A percentile compares a stretch with the other conserved stretches of the same genome.
Conservation (phyloP, 2,888 invertebrate genomes). For the Icerya purchasi region DNA sequence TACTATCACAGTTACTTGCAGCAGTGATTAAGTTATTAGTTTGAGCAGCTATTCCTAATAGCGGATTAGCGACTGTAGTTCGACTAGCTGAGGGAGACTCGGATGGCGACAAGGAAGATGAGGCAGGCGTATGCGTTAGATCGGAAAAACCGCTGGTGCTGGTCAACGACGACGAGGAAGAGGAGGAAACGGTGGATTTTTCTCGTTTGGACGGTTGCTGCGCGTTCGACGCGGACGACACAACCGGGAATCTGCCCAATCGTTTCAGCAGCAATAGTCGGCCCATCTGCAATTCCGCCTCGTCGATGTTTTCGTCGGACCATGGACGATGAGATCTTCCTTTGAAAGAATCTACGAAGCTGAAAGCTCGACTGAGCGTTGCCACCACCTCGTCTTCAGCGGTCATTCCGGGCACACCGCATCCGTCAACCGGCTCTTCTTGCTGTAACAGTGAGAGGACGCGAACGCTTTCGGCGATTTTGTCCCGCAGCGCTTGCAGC, state of each 20-base stretch:
- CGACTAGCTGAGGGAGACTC: constrained; percentile 2
- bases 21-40: background rate
- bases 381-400: constrained; percentile 2
- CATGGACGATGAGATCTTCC: background rate
- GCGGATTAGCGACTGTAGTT: background rate
- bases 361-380: constrained; percentile 2
- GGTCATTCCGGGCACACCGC: constrained; percentile 12
- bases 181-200: background rate
- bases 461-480: constrained; percentile 4
- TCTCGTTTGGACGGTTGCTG: background rate
- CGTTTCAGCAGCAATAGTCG: constrained; percentile 2
- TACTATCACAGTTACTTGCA: background rate
- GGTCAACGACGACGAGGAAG: background rate
- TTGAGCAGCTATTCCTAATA: background rate
- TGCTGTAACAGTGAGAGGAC: background rate
- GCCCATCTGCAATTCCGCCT: background rate
- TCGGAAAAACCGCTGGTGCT: constrained; percentile 9
- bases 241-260: background rate
- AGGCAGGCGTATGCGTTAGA: constrained; percentile 3
- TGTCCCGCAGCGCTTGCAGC: constrained; percentile 1
- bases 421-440: constrained; percentile 15
- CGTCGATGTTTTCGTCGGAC: background rate
- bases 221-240: background rate
- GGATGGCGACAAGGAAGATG: constrained; percentile 1
- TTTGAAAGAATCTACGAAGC: background rate